These are phyloP conservation scores for Zaprionus obscuricornis DNA, from an alignment of 2,888 invertebrate species.

Conservation along the genomic window DNA sequence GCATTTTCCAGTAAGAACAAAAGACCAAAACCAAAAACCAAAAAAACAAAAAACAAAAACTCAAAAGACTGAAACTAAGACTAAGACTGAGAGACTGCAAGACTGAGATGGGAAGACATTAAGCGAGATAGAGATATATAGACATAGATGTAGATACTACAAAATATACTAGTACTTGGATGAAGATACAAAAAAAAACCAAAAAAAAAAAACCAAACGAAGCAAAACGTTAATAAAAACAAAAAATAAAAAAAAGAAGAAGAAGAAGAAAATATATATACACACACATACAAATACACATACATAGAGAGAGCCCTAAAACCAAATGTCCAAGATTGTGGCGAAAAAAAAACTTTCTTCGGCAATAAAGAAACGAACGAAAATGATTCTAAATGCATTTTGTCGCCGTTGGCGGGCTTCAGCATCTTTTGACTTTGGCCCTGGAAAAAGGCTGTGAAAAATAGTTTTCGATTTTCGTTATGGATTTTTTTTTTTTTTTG, in stretches of 20 bases:
- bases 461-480: slow-evolving; percentile 73
- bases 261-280: slow-evolving; percentile 5
- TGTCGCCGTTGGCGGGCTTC: slow-evolving; percentile 52
- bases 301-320: slow-evolving; percentile 40
- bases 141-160: slow-evolving; percentile 17
- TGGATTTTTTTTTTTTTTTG: slow-evolving; percentile 38
- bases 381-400: slow-evolving; percentile 62
- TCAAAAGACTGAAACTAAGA: slow-evolving; percentile 5
- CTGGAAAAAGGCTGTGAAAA: slow-evolving; percentile 55
- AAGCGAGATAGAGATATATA: not conserved
- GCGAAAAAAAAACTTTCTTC: slow-evolving; percentile 66
- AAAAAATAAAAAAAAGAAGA: not conserved
- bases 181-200: slow-evolving; percentile 39
- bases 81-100: slow-evolving; percentile 6
- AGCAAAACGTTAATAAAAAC: slow-evolving; percentile 40
- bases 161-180: slow-evolving; percentile 29
- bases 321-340: slow-evolving; percentile 47
- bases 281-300: no score
- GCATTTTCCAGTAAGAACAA: slow-evolving; percentile 60
- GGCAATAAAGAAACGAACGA: slow-evolving; percentile 40
- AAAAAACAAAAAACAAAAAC: slow-evolving; percentile 45
- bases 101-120: slow-evolving; percentile 1
- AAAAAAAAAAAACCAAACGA: slow-evolving; percentile 43
- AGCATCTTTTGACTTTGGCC: slow-evolving; percentile 56
- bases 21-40: slow-evolving; percentile 39